Evolutionary conservation across 2,113 vertebrate genomes (phyloP).

Genomic region (Limnothrissa miodon): DNA sequence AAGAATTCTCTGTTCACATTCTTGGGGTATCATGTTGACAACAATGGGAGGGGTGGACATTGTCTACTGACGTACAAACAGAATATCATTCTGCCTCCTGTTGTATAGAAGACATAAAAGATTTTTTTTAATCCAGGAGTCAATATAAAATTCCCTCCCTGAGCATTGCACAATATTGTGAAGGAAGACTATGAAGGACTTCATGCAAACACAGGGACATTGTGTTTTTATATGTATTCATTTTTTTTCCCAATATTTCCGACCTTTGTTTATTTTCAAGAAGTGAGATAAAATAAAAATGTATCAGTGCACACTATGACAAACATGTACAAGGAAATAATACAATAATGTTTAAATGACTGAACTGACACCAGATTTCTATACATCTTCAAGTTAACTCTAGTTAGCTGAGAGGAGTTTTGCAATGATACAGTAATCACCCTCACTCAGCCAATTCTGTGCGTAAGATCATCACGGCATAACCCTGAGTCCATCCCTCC

Average conservation of each 20-base stretch:
- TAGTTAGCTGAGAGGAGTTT: background rate
- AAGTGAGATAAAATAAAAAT: background rate
- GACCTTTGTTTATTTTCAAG: background rate
- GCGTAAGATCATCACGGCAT: background rate
- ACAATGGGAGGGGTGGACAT: no score
- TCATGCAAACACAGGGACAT: background rate
- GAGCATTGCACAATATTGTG: background rate
- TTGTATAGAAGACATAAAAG: no score
- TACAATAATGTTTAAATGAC: background rate
- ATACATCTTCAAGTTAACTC: background rate
- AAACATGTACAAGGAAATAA: background rate
- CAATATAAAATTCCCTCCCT: background rate
- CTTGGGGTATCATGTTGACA: no score
- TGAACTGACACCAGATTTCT: background rate
- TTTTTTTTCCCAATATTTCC: background rate
- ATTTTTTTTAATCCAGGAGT: no score
- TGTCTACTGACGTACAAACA: no score
- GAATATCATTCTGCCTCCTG: no score
- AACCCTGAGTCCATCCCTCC: background rate
- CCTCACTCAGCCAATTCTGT: background rate
- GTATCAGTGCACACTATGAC: background rate
- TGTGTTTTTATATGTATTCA: background rate
- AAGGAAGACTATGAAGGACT: no score
- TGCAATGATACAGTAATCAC: background rate
- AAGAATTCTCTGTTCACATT: no score